Base-by-base conservation (phyloP, 2,888 invertebrate species). In the Bedellia somnulentella region DNA sequence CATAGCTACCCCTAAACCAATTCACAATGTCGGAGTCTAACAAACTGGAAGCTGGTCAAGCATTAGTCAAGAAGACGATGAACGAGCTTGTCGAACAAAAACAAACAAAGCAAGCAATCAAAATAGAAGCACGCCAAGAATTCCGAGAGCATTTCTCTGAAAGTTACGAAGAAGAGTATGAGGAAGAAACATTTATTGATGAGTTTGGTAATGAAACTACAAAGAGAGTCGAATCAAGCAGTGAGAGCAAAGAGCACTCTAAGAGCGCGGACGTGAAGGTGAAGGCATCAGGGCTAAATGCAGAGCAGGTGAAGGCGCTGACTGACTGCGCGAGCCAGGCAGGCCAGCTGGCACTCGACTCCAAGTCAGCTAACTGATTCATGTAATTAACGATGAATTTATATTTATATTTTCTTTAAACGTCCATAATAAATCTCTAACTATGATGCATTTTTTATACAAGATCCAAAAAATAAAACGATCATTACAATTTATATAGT, bases 281-380 rank as follows among this genome's bases (percentile, higher is more conserved):
- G 4, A 77, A 77, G 38, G 77, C 77, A 5, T 48, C 63, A 5
- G 77, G 77, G 13, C 48, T 77, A 15, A 76, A 71, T 36, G 48
- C 67, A 2, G 61, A 63, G 31, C 77, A 77, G 56, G 57, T 71
- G 21, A 60, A 75, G 45, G 75, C 76, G 4, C 58, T 77, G 16
- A 73, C 75, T 5, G 73, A 76, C 42, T 71, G 73, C 43, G 77
- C 77, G 5, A 73, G 64, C 37, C 46, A 76, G 42, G 75, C 77
- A 29, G 73, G 76, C 39, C 71, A 76, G 35, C 59, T 77, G 37
- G 76, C 77, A 26, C 64, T 75, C 35, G 75, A 73, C 44, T 63
- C 63, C 33, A 73, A 73, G 46, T 13, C 73, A 35, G 67, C 71
- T 33, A 71, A 75, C 46, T 71, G 54, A 70, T 52, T 39, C 44